Base-by-base conservation (phyloP, 2,113 vertebrate species). In the Coryphaenoides rupestris region DNA sequence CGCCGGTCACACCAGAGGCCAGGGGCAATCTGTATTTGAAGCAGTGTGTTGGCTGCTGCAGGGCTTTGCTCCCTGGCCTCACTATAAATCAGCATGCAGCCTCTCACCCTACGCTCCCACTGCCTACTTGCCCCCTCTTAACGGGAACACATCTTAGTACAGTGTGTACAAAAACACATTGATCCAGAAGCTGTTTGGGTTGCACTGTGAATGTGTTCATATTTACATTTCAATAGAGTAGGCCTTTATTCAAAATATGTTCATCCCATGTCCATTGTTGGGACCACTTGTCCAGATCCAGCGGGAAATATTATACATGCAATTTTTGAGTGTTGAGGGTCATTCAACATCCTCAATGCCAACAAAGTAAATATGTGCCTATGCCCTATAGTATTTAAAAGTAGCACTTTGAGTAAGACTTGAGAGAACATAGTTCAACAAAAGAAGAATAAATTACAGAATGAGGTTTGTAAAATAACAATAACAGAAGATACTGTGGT, bases 11-110 rank as follows among this genome's bases (percentile, higher is more conserved):
- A 87, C 81, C 82, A 87, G 86, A 91, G 89, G 90, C 90, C 87
- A 90, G 79, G 76, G 65, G 86, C 89, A 90, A 91, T 91, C 89
- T 91, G 82, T 90, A 86, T 91, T 89, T 91, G 89, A 92, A 90
- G 84, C 88, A 89, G 82, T 88, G 87, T 80, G 81, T 89, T 83
- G 85, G 85, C 84, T 88, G 87, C 89, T 89, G 75, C 85, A 88
- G 89, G 90, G 86, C 87, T 84, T 85, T 77, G 86, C 88, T 86
- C 87, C 87, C 75, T 91, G 88, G 88, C 89, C 91, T 85, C 62
- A 75, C 88, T 84, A 90, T 91, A 92, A 90, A 91, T 92, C 90
- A 92, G 88, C 85, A 87, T 86, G 85, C 61, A 79, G 71, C 69
- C 75, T 84, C 74, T 70, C 66, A 78, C 62, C 68, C 77, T 68